Base-by-base conservation (phyloP, 2,888 invertebrate species). In the Ferdinandea cuprea region DNA sequence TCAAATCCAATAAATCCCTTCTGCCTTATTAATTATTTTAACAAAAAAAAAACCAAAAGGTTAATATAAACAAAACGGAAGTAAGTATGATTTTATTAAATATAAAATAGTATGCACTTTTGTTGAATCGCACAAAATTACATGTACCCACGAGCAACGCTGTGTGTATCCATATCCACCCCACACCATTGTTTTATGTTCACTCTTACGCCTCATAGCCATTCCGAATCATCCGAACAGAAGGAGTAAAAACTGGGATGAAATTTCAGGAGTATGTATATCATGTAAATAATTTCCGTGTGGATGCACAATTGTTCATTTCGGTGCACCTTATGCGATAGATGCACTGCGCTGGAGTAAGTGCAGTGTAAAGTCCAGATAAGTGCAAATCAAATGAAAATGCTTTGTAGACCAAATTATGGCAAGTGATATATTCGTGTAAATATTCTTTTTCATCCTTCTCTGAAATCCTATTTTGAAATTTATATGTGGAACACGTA, bases 301-400 rank as follows among this genome's bases (percentile, higher is more conserved):
- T 87, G 88, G 89, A 87, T 89, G 88, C 87, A 87, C 89, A 89
- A 80, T 85, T 85, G 84, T 78, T 61, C 72, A 78, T 77, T 71
- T 46, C 52, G 11, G 11, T 83, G 68, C 72, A 78, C 72, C 68
- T 77, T 68, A 32, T 69, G 46, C 17, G 65, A 72, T 73, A 83
- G 77, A 83, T 78, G 72, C 78, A 83, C 58, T 73, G 72, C 68
- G 28, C 68, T 68, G 88, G 88, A 89, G 89, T 88, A 89, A 89
- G 89, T 89, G 89, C 88, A 88, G 88, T 89, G 90, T 89, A 89
- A 90, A 90, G 87, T 88, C 88, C 89, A 88, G 90, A 90, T 90
- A 90, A 90, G 85, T 86, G 78, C 73, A 83, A 83, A 83, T 83
- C 73, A 78, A 78, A 78, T 78, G 72, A 72, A 83, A 83, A 72